Percentiles rank a stretch among this genome's conserved stretches.
phyloP scores from a whole-genome alignment of 2,113 vertebrate genomes.

The Platysternon megacephalum region DNA sequence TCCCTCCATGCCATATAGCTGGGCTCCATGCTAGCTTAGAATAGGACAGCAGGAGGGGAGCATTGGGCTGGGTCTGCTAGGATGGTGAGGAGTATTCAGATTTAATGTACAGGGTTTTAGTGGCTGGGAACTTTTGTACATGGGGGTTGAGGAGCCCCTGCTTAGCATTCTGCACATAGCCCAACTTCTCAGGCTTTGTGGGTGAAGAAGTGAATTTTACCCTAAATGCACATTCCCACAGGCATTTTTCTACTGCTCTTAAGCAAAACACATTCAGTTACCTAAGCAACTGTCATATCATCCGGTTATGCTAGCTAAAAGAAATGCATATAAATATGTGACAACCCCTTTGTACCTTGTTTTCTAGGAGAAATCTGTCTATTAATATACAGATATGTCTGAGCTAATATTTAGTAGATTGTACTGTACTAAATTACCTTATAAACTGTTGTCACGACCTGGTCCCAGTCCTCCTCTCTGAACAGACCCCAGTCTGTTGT shows the following conservation, averaged over 20 bases:
- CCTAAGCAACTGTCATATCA: constrained; percentile 23
- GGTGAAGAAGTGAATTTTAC: constrained; percentile 10
- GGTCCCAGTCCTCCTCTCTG: background rate
- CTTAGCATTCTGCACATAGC: background rate
- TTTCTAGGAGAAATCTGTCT: background rate
- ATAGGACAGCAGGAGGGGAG: background rate
- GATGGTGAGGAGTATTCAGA: background rate
- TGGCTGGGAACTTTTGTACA: background rate
- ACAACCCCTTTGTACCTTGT: background rate
- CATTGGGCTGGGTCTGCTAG: background rate
- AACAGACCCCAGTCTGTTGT: background rate
- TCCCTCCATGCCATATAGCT: background rate
- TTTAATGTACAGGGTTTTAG: background rate
- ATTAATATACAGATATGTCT: background rate
- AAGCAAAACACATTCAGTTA: constrained; percentile 53
- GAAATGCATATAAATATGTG: background rate
- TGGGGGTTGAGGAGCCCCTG: background rate
- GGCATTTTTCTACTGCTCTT: constrained; percentile 13
- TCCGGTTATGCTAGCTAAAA: background rate
- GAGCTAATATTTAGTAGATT: background rate
- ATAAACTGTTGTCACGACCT: background rate
- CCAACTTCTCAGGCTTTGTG: constrained; percentile 8
- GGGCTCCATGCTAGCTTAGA: background rate
- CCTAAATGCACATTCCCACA: constrained; percentile 6
- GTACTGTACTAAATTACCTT: no score